Conservation (phyloP, 2,797 vertebrate genomes). For the Cuculus canorus region DNA sequence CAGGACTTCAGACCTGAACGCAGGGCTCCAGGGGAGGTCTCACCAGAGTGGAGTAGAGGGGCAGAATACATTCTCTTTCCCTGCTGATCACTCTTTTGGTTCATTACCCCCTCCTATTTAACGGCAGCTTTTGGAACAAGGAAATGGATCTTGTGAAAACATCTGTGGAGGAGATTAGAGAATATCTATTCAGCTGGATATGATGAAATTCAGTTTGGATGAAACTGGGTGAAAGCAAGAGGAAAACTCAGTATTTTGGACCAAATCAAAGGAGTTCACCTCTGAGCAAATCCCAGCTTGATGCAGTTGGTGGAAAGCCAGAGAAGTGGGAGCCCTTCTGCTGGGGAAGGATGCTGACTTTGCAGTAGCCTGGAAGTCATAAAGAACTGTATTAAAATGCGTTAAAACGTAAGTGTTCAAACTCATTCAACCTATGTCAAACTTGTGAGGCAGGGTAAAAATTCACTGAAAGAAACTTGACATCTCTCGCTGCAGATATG, state of each 20-base stretch:
- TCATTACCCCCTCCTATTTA: neutral
- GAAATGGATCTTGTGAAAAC: neutral
- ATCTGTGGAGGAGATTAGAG: neutral
- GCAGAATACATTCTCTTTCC: too few relatives aligned
- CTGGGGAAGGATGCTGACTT: neutral
- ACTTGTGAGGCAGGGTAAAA: neutral
- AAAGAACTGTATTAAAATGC: neutral
- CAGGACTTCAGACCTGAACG: too few relatives aligned
- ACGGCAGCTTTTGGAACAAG: neutral
- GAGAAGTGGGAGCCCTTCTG: neutral
- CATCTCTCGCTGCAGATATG: neutral
- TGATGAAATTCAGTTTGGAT: neutral
- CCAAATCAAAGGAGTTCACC: neutral
- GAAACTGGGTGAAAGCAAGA: neutral
- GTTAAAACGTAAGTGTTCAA: neutral
- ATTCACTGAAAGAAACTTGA: neutral
- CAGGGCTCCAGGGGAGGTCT: too few relatives aligned
- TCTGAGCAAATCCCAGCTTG: neutral
- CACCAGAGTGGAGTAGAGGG: too few relatives aligned
- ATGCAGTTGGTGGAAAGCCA: fast-evolving
- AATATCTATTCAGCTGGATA: neutral
- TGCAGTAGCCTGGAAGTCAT: neutral
- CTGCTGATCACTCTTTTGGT: too few relatives aligned
- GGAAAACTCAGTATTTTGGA: neutral
- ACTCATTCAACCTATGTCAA: neutral